Evolutionary conservation across 1,140 invertebrate genomes (phyloP), one percentile per base, ranked within the genome.

Genomic region (Lepidotrigona ventralis): DNA sequence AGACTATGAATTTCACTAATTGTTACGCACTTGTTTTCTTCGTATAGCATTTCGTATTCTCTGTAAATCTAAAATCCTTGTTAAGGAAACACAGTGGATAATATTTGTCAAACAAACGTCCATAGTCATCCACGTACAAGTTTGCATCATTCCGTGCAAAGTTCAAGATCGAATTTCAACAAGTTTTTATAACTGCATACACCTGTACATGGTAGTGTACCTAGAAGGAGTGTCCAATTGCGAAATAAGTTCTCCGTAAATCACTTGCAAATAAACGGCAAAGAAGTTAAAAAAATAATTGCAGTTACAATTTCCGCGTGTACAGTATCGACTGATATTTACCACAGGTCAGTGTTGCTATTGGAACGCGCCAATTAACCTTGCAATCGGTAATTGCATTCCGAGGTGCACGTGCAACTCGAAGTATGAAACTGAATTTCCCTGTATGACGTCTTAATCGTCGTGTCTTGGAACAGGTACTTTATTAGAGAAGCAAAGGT

Each of bases 321-420:
- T 53, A 19, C 26, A 58, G 17, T n/a, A 21, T 29, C 29, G 46
- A 39, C 54, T 68, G 6, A 29, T n/a, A 46, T 60, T 19, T 5
- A 79, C 19, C n/a, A n/a, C 64, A 33, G 64, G 33, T 63, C 26
- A 53, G 21, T n/a, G 29, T 74, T 11, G 70, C 17, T 33, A 29
- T 19, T 19, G 9, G 19, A 17, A 56, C 71, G 46, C 6, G 54
- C 46, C 5, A 26, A 54, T n/a, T 33, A 9, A 66, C 56, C 46
- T 78, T 74, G 54, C 64, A 1, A 17, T 29, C 33, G 19, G 29
- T 83, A 86, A 87, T 75, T 76, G 58, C 58, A 53, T 53, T 26
- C 33, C 39, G n/a, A n/a, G 26, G 23, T 33, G 29, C 33, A 54
- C 56, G 39, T 54, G 51, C 33, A 46, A 23, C 54, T 46, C 9